Percentiles rank a stretch among this genome's conserved stretches.
phyloP scores from a whole-genome alignment of 2,113 vertebrate species.

The Empidonax alnorum region DNA sequence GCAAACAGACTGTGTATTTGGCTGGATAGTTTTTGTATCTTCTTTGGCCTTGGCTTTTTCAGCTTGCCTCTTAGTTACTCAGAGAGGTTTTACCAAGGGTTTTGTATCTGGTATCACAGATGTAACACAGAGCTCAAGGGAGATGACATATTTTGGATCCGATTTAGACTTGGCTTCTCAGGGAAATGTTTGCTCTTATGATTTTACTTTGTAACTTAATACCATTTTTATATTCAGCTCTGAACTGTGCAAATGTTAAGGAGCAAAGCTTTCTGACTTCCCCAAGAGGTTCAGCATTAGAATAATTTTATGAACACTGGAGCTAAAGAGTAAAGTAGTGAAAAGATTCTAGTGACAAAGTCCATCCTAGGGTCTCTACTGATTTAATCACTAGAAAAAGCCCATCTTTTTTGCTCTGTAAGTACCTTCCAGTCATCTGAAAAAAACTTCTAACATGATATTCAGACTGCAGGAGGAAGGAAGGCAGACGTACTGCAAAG shows the following conservation, averaged over 20 bases:
- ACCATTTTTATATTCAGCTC: constrained; percentile 30
- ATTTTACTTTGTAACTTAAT: constrained; percentile 49
- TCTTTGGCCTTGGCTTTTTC: constrained; percentile 41
- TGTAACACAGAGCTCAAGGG: constrained; percentile 48
- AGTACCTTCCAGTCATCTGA: not conserved
- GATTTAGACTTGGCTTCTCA: constrained; percentile 22
- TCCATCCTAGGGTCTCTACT: not conserved
- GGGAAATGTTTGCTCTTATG: not conserved
- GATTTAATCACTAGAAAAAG: not conserved
- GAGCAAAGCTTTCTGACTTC: not conserved
- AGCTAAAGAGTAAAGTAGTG: not conserved
- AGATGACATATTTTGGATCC: constrained; percentile 60
- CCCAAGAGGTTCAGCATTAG: not conserved
- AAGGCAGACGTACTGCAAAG: not conserved
- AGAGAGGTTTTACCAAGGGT: constrained; percentile 18
- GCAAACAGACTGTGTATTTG: not conserved
- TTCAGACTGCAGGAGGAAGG: not conserved
- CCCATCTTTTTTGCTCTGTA: not conserved
- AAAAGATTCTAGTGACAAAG: not conserved
- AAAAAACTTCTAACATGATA: not conserved
- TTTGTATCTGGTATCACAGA: constrained; percentile 41
- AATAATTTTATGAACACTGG: not conserved
- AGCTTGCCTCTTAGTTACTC: constrained; percentile 15
- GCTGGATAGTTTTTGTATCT: not conserved
- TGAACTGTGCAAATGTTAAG: constrained; percentile 34